Evolutionary conservation across 2,797 vertebrate genomes (phyloP).

Genomic region (Atherinosoma microstoma): DNA sequence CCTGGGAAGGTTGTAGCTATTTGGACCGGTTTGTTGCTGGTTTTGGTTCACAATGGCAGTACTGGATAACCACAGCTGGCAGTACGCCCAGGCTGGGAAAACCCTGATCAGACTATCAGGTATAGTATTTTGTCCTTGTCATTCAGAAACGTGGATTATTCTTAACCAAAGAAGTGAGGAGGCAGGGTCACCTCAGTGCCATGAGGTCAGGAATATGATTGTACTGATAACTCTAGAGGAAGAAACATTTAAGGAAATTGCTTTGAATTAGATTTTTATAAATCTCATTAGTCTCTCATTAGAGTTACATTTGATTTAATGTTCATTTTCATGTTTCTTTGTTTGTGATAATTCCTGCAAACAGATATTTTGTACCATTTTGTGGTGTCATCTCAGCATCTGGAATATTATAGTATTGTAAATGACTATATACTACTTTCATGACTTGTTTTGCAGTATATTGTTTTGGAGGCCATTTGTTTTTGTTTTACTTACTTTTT

Average conservation of each 20-base stretch:
- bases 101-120: constrained; percentile 83
- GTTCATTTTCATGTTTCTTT: neutral
- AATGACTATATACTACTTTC: neutral
- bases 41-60: constrained; percentile 72
- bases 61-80: constrained; percentile 84
- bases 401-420: neutral
- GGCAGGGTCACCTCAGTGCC: neutral
- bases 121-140: constrained; percentile 49
- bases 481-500: neutral
- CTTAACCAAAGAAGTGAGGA: neutral
- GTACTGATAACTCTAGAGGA: neutral
- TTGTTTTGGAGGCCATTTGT: neutral
- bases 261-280: neutral
- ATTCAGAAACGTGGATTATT: constrained; percentile 5
- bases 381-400: neutral
- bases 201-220: neutral
- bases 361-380: neutral
- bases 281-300: neutral
- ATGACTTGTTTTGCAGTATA: neutral
- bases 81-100: constrained; percentile 82
- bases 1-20: constrained; percentile 10
- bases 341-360: neutral
- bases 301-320: neutral
- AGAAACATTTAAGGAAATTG: neutral
- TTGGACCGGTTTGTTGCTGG: constrained; percentile 13